Percentiles rank a stretch among this genome's conserved stretches.
These are phyloP conservation scores for Eriocheir sinensis DNA, from an alignment of 1,140 invertebrate genomes.

Conservation along the genomic window DNA sequence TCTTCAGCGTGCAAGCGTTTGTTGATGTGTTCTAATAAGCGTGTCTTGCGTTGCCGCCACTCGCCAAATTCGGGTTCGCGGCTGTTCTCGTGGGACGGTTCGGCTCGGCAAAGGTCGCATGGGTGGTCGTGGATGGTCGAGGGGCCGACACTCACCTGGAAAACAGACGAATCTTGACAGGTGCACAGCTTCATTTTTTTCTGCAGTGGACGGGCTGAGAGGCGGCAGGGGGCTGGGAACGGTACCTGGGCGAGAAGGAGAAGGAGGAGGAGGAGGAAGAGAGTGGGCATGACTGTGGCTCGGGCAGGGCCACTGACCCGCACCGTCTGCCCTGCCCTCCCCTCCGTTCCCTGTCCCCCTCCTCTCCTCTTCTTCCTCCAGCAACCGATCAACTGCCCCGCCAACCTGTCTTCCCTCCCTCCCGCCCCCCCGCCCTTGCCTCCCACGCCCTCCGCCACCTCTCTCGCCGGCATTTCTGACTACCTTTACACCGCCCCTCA, in stretches of 20 bases:
- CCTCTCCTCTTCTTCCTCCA: constrained; percentile 46
- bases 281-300: constrained; percentile 45
- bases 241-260: constrained; percentile 1
- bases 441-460: constrained; percentile 20
- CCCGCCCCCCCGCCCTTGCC: not conserved
- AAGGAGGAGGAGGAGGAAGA: not conserved
- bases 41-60: not conserved
- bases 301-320: constrained; percentile 69
- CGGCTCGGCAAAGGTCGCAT: not conserved
- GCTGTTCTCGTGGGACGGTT: not conserved
- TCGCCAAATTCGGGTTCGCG: not conserved
- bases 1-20: too few species aligned
- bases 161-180: not conserved
- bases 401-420: constrained; percentile 34
- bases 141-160: not conserved
- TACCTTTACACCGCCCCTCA: not conserved
- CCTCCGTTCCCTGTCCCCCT: not conserved
- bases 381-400: not conserved
- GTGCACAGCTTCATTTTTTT: not conserved
- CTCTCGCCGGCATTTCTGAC: not conserved
- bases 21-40: not conserved
- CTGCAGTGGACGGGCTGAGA: not conserved
- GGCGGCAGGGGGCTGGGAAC: not conserved
- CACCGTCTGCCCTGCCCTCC: constrained; percentile 42
- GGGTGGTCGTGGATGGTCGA: not conserved